Conservation (phyloP, 2,888 invertebrate genomes). For the Tethea ocularis region DNA sequence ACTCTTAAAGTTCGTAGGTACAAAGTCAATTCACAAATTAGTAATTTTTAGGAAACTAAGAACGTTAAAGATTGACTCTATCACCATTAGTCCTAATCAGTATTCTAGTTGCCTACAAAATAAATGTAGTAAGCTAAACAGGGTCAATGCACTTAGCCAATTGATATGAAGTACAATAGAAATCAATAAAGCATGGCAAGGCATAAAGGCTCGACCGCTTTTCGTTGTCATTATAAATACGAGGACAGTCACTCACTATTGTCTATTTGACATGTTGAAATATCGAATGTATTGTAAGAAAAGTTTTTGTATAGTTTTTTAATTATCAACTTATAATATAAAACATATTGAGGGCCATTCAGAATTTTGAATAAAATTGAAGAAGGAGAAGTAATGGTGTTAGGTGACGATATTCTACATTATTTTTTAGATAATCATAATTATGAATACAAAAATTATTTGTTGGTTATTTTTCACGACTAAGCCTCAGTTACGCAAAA, state of each 20-base stretch:
- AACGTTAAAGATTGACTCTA: not conserved
- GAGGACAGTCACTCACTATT: conserved; percentile 8
- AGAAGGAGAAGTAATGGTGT: too few species aligned
- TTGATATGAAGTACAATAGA: conserved; percentile 13
- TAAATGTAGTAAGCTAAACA: not conserved
- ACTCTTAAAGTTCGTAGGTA: not conserved
- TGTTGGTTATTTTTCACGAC: too few species aligned
- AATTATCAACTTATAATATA: too few species aligned
- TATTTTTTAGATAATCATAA: too few species aligned
- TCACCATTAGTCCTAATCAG: not conserved
- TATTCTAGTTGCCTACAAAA: not conserved
- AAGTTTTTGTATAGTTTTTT: not conserved
- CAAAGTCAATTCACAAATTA: too few species aligned
- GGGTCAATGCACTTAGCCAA: conserved; percentile 12
- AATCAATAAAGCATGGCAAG: conserved; percentile 14
- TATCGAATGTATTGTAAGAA: not conserved
- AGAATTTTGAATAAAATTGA: too few species aligned
- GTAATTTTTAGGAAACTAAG: not conserved
- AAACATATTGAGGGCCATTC: too few species aligned
- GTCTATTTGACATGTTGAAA: conserved; percentile 8
- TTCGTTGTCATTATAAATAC: conserved; percentile 9
- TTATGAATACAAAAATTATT: too few species aligned
- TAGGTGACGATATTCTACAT: too few species aligned
- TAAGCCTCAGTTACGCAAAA: too few species aligned
- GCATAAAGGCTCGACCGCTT: conserved; percentile 8